Conservation (phyloP, 2,888 invertebrate species). For the Drosophila acutilabella region DNA sequence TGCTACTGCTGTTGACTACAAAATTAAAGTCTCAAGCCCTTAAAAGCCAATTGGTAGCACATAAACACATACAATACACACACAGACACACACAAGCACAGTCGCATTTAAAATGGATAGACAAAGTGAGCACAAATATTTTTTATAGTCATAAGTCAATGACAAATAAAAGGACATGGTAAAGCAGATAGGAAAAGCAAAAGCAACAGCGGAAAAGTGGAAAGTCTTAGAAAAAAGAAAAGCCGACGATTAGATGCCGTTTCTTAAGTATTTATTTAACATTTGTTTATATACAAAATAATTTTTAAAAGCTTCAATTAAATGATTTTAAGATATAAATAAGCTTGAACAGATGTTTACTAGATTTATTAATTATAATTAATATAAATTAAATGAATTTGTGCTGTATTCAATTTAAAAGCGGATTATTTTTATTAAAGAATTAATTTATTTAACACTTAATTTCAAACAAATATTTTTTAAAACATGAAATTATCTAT, state of each 20-base stretch:
- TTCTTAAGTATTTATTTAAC: neutral
- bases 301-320: too few species aligned
- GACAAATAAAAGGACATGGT: constrained; percentile 32
- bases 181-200: constrained; percentile 8
- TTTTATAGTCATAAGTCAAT: constrained; percentile 43
- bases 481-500: too few species aligned
- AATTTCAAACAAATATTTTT: too few species aligned
- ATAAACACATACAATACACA: constrained; percentile 41
- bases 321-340: too few species aligned
- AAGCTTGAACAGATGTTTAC: too few species aligned
- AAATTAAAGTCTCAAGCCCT: constrained; percentile 29
- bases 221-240: neutral
- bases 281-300: too few species aligned
- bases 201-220: neutral
- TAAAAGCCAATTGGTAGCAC: constrained; percentile 51
- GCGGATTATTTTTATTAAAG: too few species aligned
- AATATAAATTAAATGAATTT: too few species aligned
- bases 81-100: constrained; percentile 7
- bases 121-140: constrained; percentile 46
- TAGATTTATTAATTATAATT: too few species aligned
- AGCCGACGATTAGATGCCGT: constrained; percentile 19
- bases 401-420: too few species aligned
- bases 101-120: constrained; percentile 20
- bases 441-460: too few species aligned
- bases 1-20: constrained; percentile 12